Evolutionary conservation across 2,797 vertebrate species (phyloP), one percentile per base, ranked within the genome.

Genomic region (Sebastes iracundus): DNA sequence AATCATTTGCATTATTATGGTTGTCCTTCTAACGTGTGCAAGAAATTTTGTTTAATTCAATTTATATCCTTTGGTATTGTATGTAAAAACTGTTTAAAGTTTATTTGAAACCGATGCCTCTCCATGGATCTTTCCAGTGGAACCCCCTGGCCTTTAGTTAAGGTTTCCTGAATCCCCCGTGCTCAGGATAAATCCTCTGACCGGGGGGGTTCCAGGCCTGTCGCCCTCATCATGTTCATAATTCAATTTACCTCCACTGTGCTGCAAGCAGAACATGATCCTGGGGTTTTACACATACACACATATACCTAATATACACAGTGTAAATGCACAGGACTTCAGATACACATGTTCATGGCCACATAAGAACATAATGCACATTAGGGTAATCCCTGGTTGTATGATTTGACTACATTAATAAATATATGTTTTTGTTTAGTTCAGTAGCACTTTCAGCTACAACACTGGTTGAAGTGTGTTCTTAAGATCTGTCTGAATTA

Each of bases 241-340:
- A 95, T 93, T 94, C 30, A 93, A 92, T 93, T 92, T 87, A 79
- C 80, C 74, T 85, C 32, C 69, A 30, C 90, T 53, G 81, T 85
- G 84, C 85, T 88, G 81, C 76, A 84, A 83, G 75, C 61, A 78
- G 68, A 92, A 90, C 72, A 80, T 88, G 87, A 94, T 90, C 88
- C 76, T 25, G 60, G 73, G 77, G 61, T 60, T 90, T 86, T 77
- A 88, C 87, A 83, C 63, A 84, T 77, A 88, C 87, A 83, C 63
- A 84, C 67, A 81, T 60, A 83, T 58, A 66, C 58, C 46, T 60
- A 52, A 84, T 75, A 88, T 70, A 82, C 49, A 85, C 22, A 35
- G 71, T 83, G 82, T 76, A 72, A 87, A 80, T 77, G 71, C 52
- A 81, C 46, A 66, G 46, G 49, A 35, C 25, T 77, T 12, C 72